These are phyloP conservation scores for Adelosebastes latens DNA, from an alignment of 2,797 vertebrate genomes.

Conservation along the genomic window DNA sequence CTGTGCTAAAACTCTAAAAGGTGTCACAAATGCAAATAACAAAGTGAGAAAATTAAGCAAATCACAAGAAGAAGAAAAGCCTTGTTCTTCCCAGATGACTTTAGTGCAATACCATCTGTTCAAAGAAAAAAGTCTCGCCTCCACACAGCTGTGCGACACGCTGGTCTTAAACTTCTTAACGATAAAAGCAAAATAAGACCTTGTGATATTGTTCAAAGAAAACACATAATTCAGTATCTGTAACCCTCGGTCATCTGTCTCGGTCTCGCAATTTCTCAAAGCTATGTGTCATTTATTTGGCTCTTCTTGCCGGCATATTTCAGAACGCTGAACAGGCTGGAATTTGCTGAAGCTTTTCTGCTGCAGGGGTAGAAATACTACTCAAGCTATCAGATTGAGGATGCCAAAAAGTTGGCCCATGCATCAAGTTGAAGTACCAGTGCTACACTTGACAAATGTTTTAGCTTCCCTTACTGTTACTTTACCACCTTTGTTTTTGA, in stretches of 20 bases:
- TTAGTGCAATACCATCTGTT: slow-evolving; percentile 56
- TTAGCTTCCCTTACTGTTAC: slow-evolving; percentile 22
- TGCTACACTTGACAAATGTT: slow-evolving; percentile 58
- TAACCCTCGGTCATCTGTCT: slow-evolving; percentile 53
- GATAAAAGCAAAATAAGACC: slow-evolving; percentile 49
- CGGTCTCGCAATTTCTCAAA: slow-evolving; percentile 38
- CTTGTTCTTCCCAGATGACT: slow-evolving; percentile 46
- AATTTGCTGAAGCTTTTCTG: slow-evolving; percentile 53
- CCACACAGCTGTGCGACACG: slow-evolving; percentile 50
- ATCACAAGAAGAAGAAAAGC: slow-evolving; percentile 40
- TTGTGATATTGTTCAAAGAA: slow-evolving; percentile 28
- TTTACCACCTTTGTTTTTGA: slow-evolving; percentile 39
- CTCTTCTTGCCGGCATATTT: slow-evolving; percentile 57
- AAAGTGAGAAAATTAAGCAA: slow-evolving; percentile 45
- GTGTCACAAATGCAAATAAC: slow-evolving; percentile 23
- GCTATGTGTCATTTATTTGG: slow-evolving; percentile 55
- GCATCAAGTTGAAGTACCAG: slow-evolving; percentile 68
- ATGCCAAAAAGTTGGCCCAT: slow-evolving; percentile 60
- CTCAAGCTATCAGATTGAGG: slow-evolving; percentile 53
- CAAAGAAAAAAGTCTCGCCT: slow-evolving; percentile 53
- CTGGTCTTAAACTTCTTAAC: slow-evolving; percentile 46
- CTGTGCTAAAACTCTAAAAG: neutral
- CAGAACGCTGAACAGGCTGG: slow-evolving; percentile 58
- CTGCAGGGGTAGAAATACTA: slow-evolving; percentile 59
- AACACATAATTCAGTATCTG: slow-evolving; percentile 52